Evolutionary conservation across 23 tunicate species (phyloP), one percentile per base, ranked within the genome.

Genomic region (Halocynthia roretzi): DNA sequence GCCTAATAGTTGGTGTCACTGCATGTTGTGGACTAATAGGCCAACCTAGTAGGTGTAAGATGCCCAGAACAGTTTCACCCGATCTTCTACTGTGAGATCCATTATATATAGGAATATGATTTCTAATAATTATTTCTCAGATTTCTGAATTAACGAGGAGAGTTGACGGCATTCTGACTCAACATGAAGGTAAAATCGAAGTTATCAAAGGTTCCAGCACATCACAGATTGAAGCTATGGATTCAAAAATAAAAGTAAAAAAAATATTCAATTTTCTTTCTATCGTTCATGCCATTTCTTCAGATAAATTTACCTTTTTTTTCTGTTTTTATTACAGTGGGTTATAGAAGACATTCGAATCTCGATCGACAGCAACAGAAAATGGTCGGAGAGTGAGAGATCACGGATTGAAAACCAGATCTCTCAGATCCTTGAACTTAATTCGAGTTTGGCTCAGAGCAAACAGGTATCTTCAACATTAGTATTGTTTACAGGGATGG

Each of bases 341-440:
- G 70, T 92, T n/a, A 55, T 92, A 15, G 98, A 92, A 80, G 98
- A 92, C 55, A 80, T 86, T 52, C 72, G 98, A 52, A 53, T 92
- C 72, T 81, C 84, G 19, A 83, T 92, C 7, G 92, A 92, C 20
- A 92, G 98, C 75, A 92, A 92, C 79, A 71, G 76, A 75, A 78
- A 90, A 63, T 92, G 91, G 92, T 85, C 87, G 7, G 98, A 92
- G 67, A 75, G 80, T 8, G 98, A 92, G 70, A 57, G 98, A 54
- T 10, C 86, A 12, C 57, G 98, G 79, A 82, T 92, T 73, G 98
- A 92, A 62, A 86, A 86, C 23, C 98, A 92, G 58, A 64, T 86
- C 6, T 82, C 83, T 75, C 87, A 92, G 20, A 78, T 92, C 2
- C 82, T 92, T 19, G 87, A 92, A 74, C 81, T 92, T 52, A 92